Base-by-base conservation (phyloP, 2,888 invertebrate genomes). In the Troglohyphantes excavatus region DNA sequence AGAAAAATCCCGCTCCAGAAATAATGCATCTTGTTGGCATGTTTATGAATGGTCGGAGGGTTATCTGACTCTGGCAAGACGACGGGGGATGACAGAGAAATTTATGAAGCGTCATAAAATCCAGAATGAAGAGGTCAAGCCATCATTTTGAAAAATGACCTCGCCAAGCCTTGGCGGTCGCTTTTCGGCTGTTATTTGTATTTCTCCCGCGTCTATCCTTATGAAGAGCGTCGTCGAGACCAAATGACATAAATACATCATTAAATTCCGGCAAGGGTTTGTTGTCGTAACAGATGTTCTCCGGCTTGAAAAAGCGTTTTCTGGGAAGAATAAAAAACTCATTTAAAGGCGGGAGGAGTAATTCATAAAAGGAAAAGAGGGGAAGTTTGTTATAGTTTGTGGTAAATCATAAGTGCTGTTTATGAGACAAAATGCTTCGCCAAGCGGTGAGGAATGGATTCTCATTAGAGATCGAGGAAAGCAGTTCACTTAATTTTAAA, bases 51-150 rank as follows among this genome's bases (percentile, higher is more conserved):
- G 65, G 78, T 39, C 68, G 73, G 63, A 33, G 76, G 61, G 68
- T 76, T 84, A 84, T 84, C 84, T 67, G 68, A 70, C 39, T 23
- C 63, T 26, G 63, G 73, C 75, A 75, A 84, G 84, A 84, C 53
- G 67, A 75, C 67, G 75, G 33, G 83, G 61, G 83, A 73, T 83
- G 83, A 83, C 83, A 59, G 72, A 72, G 79, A 79, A 82, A 88
- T 88, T 88, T 75, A 88, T 88, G 88, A 67, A 65, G 67, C 53
- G 75, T 88, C 88, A 73, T 88, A 88, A 87, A 87, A 79, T 63
- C 65, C 73, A 26, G 88, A 82, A 88, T 88, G 88, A 88, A 88
- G 88, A 88, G 88, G 88, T 88, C 88, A 88, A 88, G 68, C 70
- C 68, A 81, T 88, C 82, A 75, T 68, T 88, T 88, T 82, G 82